Base-by-base conservation (phyloP, 2,113 vertebrate genomes). In the Echinops telfairi region DNA sequence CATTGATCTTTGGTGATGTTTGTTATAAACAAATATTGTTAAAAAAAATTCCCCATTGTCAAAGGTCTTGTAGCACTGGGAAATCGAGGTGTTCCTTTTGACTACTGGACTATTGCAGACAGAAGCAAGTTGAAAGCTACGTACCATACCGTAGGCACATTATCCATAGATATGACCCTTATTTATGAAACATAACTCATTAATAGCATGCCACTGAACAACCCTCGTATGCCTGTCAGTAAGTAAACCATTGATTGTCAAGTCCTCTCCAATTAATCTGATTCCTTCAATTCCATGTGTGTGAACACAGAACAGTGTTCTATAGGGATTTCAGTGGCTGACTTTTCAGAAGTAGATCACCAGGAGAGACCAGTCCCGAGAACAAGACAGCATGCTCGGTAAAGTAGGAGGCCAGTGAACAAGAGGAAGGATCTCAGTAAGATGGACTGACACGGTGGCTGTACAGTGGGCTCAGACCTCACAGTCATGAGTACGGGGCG, bases 1-100 rank as follows among this genome's bases (percentile, higher is more conserved):
- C 71, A 70, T 60, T 17, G 17, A 77, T 81, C 40, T 89, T 78
- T 95, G 83, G 17, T 71, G 86, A 57, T 92, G 4, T 90, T 82
- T 27, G 80, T 70, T 64, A 89, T 95, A 89, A 82, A 62, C 87
- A 89, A 84, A 14, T 68, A 66, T 83, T 93, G 31, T 83, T 73
- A 89, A 86, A 91, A 8, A 75, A 47, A 60, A 16, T 73, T 89
- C 25, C 19, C 11, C 19, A 85, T 90, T 94, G 64, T 77, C n/a
- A 83, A 79, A 40, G n/a, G 60, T 62, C 60, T 62, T 62, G 22
- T 10, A 53, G 47, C 60, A 62, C 60, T 20, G 60, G 22, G 60
- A 20, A 20, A 62, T 62, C 3, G 12, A 6, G 22, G 22, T 2
- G 60, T 23, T 14, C 16, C 60, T 91, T 93, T 64, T 64, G 83